phyloP scores from a whole-genome alignment of 2,888 invertebrate genomes.

The Scaptomyza flava region DNA sequence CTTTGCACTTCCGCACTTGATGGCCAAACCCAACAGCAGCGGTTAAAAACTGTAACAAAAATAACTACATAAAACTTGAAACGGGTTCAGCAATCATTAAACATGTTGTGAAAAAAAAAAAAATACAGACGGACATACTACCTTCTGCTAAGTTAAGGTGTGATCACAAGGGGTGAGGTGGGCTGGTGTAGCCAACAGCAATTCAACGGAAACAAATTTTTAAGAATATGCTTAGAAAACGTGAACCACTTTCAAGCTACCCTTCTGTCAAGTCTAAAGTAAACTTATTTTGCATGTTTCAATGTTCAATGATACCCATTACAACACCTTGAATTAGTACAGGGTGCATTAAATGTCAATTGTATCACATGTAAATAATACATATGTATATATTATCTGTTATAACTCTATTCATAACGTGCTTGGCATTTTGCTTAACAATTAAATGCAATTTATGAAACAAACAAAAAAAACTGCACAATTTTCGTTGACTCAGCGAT shows the following conservation, averaged over 20 bases:
- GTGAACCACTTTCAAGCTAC: background rate
- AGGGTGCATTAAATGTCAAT: slow-evolving; percentile 61
- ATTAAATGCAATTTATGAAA: slow-evolving; percentile 74
- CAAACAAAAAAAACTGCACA: slow-evolving; percentile 40
- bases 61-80: slow-evolving; percentile 64
- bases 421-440: slow-evolving; percentile 74
- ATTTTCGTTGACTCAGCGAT: slow-evolving; percentile 68
- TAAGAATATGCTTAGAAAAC: slow-evolving; percentile 6
- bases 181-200: slow-evolving; percentile 25
- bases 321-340: background rate
- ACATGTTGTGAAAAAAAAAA: slow-evolving; percentile 71
- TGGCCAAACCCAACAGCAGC: slow-evolving; percentile 60
- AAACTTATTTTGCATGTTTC: too few species aligned
- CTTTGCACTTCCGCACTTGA: slow-evolving; percentile 71
- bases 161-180: slow-evolving; percentile 6
- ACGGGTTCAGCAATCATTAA: slow-evolving; percentile 79
- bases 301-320: background rate
- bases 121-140: slow-evolving; percentile 31
- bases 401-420: slow-evolving; percentile 50
- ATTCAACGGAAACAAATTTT: slow-evolving; percentile 27
- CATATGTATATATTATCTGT: slow-evolving; percentile 30
- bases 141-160: slow-evolving; percentile 9
- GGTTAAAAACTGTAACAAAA: slow-evolving; percentile 70
- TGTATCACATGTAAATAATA: slow-evolving; percentile 43
- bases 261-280: background rate